These are phyloP conservation scores for Corythoichthys intestinalis DNA, from an alignment of 2,113 vertebrate species.

Conservation along the genomic window DNA sequence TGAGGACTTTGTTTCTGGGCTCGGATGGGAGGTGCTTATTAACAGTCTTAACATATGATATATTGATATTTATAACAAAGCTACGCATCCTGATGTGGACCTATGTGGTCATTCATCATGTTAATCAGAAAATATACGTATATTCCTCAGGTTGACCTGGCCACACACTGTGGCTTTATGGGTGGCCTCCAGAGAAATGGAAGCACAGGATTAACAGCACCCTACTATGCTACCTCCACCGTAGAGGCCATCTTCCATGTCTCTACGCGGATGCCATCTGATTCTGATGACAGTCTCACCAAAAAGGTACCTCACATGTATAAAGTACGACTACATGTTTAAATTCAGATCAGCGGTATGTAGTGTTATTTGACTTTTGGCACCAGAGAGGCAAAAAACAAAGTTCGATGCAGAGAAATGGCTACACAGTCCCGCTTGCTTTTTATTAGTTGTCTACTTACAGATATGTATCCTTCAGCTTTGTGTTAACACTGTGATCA, in stretches of 20 bases:
- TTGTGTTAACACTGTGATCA: conserved; percentile 66
- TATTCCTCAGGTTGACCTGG: conserved; percentile 82
- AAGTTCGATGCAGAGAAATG: conserved; percentile 52
- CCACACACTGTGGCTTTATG: conserved; percentile 95
- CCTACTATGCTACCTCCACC: conserved; percentile 95
- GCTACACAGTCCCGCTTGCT: conserved; percentile 46
- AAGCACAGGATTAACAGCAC: conserved; percentile 91
- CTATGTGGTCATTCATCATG: not conserved
- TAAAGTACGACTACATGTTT: not conserved
- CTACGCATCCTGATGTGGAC: not conserved
- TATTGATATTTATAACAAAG: not conserved
- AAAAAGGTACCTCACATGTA: conserved; percentile 82
- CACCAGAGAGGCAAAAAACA: conserved; percentile 1
- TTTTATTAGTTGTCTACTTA: conserved; percentile 44
- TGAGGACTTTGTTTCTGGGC: conserved; percentile 94
- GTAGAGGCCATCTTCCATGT: conserved; percentile 97
- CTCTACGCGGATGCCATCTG: conserved; percentile 95
- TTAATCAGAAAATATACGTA: not conserved
- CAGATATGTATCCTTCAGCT: conserved; percentile 20
- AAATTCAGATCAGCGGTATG: not conserved
- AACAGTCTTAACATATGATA: not conserved
- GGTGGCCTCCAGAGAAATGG: conserved; percentile 95
- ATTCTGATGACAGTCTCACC: conserved; percentile 90
- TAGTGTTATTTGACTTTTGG: not conserved
- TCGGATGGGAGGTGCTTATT: conserved; percentile 94